Conservation (phyloP, 2,113 vertebrate species). For the Lagenorhynchus albirostris region DNA sequence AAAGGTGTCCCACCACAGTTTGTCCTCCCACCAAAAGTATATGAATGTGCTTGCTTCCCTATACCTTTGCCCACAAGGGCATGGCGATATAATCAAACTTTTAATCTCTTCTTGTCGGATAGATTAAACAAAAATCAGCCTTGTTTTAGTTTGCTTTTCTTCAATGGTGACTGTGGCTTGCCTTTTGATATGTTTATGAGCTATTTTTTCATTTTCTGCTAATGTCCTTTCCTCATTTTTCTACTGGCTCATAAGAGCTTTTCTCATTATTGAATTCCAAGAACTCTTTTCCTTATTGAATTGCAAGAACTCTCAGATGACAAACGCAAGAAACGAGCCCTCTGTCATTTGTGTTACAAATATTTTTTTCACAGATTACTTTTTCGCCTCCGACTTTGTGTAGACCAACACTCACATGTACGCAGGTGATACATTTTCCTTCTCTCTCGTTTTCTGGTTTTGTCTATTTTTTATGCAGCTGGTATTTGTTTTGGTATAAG, state of each 20-base stretch:
- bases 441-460: background rate
- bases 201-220: constrained; percentile 1
- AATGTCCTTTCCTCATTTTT: constrained; percentile 13
- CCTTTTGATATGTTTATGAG: constrained; percentile 57
- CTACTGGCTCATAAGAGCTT: constrained; percentile 9
- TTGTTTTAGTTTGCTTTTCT: constrained; percentile 38
- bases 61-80: background rate
- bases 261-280: constrained; percentile 39
- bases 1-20: background rate
- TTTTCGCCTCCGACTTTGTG: background rate
- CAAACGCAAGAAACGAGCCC: constrained; percentile 40
- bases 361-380: background rate
- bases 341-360: constrained; percentile 2
- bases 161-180: background rate
- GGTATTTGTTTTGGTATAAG: background rate
- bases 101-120: constrained; percentile 39
- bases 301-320: constrained; percentile 40
- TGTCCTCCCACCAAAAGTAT: background rate
- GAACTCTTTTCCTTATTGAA: constrained; percentile 24
- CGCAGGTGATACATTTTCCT: background rate
- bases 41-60: background rate
- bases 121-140: constrained; percentile 2
- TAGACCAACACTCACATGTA: background rate
- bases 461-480: background rate
- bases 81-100: background rate